These are phyloP conservation scores for Drosophila prolongata DNA, from an alignment of 2,888 invertebrate species.

Conservation along the genomic window DNA sequence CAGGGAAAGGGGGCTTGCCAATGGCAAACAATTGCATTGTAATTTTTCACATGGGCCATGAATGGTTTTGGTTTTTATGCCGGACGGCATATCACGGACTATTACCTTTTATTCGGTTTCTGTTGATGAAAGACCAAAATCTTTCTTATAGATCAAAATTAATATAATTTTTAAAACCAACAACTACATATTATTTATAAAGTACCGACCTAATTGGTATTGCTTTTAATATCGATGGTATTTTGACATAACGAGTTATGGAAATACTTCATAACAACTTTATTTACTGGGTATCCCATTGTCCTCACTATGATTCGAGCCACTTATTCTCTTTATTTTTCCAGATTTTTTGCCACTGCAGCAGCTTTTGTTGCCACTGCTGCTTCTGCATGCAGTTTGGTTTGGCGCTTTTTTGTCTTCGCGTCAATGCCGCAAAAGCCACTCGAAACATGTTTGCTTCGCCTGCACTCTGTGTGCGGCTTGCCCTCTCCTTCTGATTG, in stretches of 20 bases:
- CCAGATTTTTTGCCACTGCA: slow-evolving; percentile 6
- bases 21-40: slow-evolving; percentile 75
- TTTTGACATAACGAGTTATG: too few species aligned
- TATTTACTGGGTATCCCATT: not conserved
- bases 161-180: too few species aligned
- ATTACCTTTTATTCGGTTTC: not conserved
- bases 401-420: slow-evolving; percentile 65
- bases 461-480: slow-evolving; percentile 20
- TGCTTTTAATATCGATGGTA: too few species aligned
- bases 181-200: too few species aligned
- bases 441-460: slow-evolving; percentile 64
- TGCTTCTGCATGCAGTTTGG: slow-evolving; percentile 52
- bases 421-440: slow-evolving; percentile 71
- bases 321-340: slow-evolving; percentile 11
- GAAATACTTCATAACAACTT: too few species aligned
- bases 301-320: not conserved
- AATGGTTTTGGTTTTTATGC: slow-evolving; percentile 6
- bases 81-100: not conserved
- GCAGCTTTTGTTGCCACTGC: slow-evolving; percentile 23
- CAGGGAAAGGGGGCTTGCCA: slow-evolving; percentile 32
- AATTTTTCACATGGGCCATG: slow-evolving; percentile 50
- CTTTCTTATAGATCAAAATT: too few species aligned
- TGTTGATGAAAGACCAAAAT: too few species aligned
- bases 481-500: not conserved
- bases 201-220: too few species aligned